Evolutionary conservation across 53 echinoderm and acorn worm genomes (phyloP).

Genomic region (Actinopyga echinites): DNA sequence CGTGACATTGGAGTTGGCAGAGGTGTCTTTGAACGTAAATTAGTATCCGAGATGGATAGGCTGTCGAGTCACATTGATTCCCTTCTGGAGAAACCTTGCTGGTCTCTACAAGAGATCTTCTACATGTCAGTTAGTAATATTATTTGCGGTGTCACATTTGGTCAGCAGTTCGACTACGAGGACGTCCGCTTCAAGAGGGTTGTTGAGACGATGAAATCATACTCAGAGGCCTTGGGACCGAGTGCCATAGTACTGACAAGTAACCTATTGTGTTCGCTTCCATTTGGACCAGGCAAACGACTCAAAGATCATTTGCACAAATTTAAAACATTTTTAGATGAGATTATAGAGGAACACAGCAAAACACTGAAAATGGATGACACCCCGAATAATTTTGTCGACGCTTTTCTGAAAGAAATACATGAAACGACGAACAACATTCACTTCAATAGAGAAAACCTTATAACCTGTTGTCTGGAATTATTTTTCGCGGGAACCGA

Average conservation of each 20-base stretch:
- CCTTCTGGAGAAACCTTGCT: neutral
- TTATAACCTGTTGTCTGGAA: slow-evolving; percentile 4
- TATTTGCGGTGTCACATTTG: slow-evolving; percentile 3
- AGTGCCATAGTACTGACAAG: slow-evolving; percentile 14
- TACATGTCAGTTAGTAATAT: neutral
- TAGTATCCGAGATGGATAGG: neutral
- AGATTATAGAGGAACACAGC: neutral
- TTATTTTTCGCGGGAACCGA: slow-evolving; percentile 23
- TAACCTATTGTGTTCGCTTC: neutral
- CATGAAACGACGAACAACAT: neutral
- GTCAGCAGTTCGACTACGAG: slow-evolving; percentile 18
- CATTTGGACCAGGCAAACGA: slow-evolving; percentile 23
- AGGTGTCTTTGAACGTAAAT: neutral
- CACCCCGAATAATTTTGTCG: neutral
- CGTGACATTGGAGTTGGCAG: slow-evolving; percentile 4
- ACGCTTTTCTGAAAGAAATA: slow-evolving; percentile 6
- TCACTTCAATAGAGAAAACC: neutral
- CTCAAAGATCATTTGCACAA: neutral
- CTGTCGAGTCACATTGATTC: neutral
- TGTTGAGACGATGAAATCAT: neutral
- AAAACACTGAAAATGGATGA: neutral
- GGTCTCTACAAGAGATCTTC: neutral
- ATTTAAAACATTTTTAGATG: neutral
- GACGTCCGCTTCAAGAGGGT: neutral
- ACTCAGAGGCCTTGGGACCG: neutral